Conservation (phyloP, 92 coral and sea anemone genomes). For the Paragorgia papillata region DNA sequence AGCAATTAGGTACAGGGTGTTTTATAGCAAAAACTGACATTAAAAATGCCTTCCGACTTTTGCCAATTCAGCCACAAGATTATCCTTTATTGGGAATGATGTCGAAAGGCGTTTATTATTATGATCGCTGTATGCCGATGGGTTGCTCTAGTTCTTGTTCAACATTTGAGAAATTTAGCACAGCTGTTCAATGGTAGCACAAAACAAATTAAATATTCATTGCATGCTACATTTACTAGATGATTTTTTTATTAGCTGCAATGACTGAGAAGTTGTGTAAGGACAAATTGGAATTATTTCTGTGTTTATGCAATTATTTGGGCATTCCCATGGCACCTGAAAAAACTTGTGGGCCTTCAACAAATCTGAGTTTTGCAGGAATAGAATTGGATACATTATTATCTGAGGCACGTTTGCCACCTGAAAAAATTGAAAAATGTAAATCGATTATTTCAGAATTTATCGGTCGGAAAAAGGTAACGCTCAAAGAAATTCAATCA, state of each 20-base stretch:
- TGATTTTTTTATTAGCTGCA: conserved; percentile 46
- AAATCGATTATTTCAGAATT: conserved; percentile 31
- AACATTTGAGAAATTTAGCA: conserved; percentile 53
- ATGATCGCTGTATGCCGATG: conserved; percentile 48
- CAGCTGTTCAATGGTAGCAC: conserved; percentile 61
- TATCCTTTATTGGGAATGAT: conserved; percentile 44
- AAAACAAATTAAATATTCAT: conserved; percentile 15
- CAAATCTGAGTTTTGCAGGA: conserved; percentile 52
- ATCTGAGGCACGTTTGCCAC: conserved; percentile 58
- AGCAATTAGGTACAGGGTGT: conserved; percentile 38
- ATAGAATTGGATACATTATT: conserved; percentile 56
- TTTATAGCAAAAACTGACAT: conserved; percentile 55
- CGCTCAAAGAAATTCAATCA: conserved; percentile 41
- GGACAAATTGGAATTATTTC: conserved; percentile 32
- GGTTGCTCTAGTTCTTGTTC: conserved; percentile 51
- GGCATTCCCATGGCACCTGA: conserved; percentile 67
- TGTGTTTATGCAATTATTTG: conserved; percentile 46
- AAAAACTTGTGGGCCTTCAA: conserved; percentile 59
- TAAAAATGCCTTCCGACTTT: conserved; percentile 46
- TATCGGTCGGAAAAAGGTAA: conserved; percentile 51
- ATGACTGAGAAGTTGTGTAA: conserved; percentile 23
- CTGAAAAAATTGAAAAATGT: conserved; percentile 51
- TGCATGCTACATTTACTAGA: conserved; percentile 50
- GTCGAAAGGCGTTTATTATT: conserved; percentile 42
- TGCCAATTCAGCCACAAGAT: conserved; percentile 42